Evolutionary conservation across 1,140 invertebrate genomes (phyloP).

Genomic region (Solenopsis fugax): DNA sequence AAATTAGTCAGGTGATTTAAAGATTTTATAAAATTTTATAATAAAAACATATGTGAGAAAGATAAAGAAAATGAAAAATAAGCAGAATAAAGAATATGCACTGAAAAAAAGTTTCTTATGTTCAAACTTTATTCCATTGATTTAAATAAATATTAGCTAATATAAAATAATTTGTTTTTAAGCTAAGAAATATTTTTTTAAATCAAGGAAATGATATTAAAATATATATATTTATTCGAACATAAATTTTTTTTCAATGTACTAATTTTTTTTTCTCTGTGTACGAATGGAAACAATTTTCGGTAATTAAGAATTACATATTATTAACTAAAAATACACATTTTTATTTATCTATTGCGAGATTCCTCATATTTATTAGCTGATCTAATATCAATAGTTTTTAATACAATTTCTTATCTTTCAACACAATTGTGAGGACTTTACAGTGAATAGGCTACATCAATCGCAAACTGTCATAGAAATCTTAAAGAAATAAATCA

Average conservation of each 20-base stretch:
- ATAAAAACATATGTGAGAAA: background rate
- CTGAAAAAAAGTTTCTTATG: no score
- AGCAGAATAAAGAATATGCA: background rate
- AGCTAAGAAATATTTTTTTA: no score
- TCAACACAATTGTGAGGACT: background rate
- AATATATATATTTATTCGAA: no score
- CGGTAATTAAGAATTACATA: background rate
- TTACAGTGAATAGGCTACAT: background rate
- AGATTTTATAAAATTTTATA: background rate
- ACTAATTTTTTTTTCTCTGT: no score
- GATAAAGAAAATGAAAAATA: background rate
- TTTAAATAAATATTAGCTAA: no score
- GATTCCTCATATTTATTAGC: background rate
- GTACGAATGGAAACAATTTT: background rate
- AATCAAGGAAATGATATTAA: no score
- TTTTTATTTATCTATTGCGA: background rate
- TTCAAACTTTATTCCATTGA: no score
- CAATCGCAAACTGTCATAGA: background rate
- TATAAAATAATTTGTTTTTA: no score
- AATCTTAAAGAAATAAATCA: conserved; percentile 42
- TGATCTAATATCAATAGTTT: background rate
- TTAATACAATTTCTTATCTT: background rate
- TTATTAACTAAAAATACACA: conserved; percentile 8
- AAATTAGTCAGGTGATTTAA: background rate
- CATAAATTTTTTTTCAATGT: no score